Conservation (phyloP, 2,888 invertebrate genomes). For the Ctenicera cuprea region DNA sequence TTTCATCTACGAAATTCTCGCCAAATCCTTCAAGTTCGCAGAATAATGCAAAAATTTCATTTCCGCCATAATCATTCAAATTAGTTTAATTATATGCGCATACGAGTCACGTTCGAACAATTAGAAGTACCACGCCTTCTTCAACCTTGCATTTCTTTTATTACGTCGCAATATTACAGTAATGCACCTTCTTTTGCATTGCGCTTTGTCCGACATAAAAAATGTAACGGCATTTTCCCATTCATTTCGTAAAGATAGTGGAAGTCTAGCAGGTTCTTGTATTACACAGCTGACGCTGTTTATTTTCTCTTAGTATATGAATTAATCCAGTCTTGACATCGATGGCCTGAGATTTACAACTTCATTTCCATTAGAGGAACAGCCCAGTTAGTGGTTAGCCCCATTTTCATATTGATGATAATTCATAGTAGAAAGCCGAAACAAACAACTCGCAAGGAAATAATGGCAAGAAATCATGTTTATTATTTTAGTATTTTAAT, state of each 20-base stretch:
- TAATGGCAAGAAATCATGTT: too few species aligned
- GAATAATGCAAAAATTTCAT: too few species aligned
- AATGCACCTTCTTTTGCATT: conserved; percentile 15
- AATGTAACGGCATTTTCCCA: conserved; percentile 20
- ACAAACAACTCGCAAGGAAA: too few species aligned
- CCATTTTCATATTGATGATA: too few species aligned
- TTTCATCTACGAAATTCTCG: too few species aligned
- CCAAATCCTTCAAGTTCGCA: too few species aligned
- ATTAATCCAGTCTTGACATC: conserved; percentile 1
- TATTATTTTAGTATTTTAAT: too few species aligned
- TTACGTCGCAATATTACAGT: background rate
- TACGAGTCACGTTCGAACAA: conserved; percentile 3
- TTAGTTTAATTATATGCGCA: too few species aligned
- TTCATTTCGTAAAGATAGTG: conserved; percentile 3
- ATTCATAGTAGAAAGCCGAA: too few species aligned
- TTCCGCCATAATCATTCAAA: too few species aligned
- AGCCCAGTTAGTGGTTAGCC: too few species aligned
- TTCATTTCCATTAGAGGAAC: background rate
- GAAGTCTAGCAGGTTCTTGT: conserved; percentile 4
- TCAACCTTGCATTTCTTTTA: conserved; percentile 12
- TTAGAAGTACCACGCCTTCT: conserved; percentile 18
- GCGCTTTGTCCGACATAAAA: conserved; percentile 12
- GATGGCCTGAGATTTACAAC: conserved; percentile 12
- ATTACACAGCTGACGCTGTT: conserved; percentile 24
- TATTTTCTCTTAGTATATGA: conserved; percentile 1